Conservation (phyloP, 2,797 vertebrate species). For the Diplodus puntazzo region DNA sequence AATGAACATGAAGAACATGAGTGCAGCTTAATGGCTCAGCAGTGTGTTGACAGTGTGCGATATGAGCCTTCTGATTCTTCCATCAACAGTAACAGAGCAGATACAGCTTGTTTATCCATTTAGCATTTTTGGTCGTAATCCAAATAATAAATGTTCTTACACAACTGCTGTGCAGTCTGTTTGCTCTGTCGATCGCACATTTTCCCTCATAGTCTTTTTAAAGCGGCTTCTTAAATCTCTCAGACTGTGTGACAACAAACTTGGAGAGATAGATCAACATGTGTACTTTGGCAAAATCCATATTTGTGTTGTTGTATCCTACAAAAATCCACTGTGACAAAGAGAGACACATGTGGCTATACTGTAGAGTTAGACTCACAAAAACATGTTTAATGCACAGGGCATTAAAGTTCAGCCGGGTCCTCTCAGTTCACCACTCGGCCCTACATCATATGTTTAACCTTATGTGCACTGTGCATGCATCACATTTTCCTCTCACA, state of each 20-base stretch:
- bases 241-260: neutral
- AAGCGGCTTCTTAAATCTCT: constrained; percentile 8
- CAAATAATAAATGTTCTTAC: neutral
- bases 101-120: too few relatives aligned
- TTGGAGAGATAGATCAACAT: constrained; percentile 5
- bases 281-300: constrained; percentile 33
- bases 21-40: too few relatives aligned
- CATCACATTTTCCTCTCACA: constrained; percentile 65
- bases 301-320: constrained; percentile 18
- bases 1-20: too few relatives aligned
- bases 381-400: neutral
- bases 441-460: constrained; percentile 21
- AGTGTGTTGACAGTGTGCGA: too few relatives aligned
- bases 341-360: neutral
- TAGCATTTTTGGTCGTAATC: too few relatives aligned
- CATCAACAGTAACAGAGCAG: too few relatives aligned
- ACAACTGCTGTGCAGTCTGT: neutral
- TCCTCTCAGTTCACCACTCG: constrained; percentile 25
- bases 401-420: constrained; percentile 12
- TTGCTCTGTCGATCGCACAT: neutral
- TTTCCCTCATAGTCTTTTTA: neutral
- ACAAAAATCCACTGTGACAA: neutral
- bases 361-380: neutral
- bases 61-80: too few relatives aligned
- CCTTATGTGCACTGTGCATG: constrained; percentile 34